Conservation (phyloP, 1,140 invertebrate genomes). For the Venustaconcha ellipsiformis region DNA sequence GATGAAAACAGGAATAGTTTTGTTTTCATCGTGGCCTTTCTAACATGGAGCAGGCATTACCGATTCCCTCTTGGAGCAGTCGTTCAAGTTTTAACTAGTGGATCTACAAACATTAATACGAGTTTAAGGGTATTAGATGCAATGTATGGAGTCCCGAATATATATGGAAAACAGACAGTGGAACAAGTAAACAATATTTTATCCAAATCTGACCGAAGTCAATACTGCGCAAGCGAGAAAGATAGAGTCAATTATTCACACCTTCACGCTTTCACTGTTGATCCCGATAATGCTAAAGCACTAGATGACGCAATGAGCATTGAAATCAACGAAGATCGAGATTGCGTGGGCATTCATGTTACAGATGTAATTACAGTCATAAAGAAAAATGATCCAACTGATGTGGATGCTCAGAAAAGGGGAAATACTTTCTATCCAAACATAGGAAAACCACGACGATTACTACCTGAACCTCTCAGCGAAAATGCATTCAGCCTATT, state of each 20-base stretch:
- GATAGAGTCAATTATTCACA: conserved; percentile 76
- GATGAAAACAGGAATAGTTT: not conserved
- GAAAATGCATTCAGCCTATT: conserved; percentile 65
- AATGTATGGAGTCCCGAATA: conserved; percentile 15
- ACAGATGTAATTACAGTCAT: conserved; percentile 61
- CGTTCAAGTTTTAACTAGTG: conserved; percentile 9
- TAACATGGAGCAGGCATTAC: conserved; percentile 26
- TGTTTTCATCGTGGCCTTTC: conserved; percentile 19
- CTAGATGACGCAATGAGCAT: conserved; percentile 96
- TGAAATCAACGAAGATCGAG: conserved; percentile 66
- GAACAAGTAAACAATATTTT: conserved; percentile 13
- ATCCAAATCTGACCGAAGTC: not conserved
- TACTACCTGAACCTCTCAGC: conserved; percentile 66
- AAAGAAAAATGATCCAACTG: conserved; percentile 39
- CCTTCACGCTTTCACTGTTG: conserved; percentile 83
- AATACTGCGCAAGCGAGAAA: not conserved
- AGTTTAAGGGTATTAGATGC: conserved; percentile 12
- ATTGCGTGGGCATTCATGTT: conserved; percentile 58
- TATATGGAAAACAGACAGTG: conserved; percentile 18
- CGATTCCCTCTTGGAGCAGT: conserved; percentile 30
- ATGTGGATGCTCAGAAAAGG: conserved; percentile 56
- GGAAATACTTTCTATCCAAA: conserved; percentile 55
- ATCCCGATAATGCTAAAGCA: conserved; percentile 97
- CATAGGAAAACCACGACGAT: conserved; percentile 40
- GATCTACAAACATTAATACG: conserved; percentile 1